These are phyloP conservation scores for Sebastes iracundus DNA, from an alignment of 2,797 vertebrate genomes.

Conservation along the genomic window DNA sequence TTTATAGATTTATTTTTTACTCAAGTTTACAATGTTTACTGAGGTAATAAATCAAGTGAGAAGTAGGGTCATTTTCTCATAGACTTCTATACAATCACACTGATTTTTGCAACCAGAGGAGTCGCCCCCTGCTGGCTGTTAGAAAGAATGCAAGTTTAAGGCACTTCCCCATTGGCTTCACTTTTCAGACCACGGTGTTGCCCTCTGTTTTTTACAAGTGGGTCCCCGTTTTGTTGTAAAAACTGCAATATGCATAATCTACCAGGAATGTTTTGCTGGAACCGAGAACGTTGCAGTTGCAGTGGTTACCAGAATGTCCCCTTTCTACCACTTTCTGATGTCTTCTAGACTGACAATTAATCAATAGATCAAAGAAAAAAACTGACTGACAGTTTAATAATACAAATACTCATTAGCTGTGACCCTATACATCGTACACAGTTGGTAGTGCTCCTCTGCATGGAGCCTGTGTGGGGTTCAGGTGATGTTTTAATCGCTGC, in stretches of 20 bases:
- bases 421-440: not conserved
- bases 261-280: not conserved
- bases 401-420: not conserved
- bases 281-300: not conserved
- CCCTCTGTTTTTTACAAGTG: not conserved
- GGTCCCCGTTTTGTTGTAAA: not conserved
- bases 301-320: too few species aligned
- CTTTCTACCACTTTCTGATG: not conserved
- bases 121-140: not conserved
- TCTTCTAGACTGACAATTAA: not conserved
- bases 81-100: not conserved
- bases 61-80: too few species aligned
- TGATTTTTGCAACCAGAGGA: not conserved
- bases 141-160: not conserved
- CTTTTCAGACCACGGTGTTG: not conserved
- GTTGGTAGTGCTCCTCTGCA: not conserved
- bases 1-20: too few species aligned
- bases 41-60: too few species aligned
- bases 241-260: not conserved
- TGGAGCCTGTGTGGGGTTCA: slow-evolving; percentile 12
- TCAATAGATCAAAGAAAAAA: not conserved
- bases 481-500: slow-evolving; percentile 52
- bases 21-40: too few species aligned
- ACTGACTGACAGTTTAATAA: not conserved
- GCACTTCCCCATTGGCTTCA: not conserved